Conservation (phyloP, 2,888 invertebrate species). For the Pachliopta kotzebuea region DNA sequence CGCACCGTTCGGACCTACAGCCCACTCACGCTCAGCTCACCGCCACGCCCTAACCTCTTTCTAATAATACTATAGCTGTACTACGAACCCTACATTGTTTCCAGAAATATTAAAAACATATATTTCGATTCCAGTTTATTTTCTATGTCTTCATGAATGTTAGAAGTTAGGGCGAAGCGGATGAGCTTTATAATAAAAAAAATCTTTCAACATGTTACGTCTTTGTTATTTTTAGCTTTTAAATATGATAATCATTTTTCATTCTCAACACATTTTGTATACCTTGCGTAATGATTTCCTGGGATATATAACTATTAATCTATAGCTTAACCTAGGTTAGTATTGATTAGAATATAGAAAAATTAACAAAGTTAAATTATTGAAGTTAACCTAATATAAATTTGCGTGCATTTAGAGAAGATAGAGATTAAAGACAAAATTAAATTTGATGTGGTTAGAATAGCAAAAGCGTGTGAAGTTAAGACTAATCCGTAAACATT, state of each 20-base stretch:
- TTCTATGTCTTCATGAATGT: conserved; percentile 44
- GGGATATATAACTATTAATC: neutral
- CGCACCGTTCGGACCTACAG: conserved; percentile 94
- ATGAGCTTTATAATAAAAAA: conserved; percentile 57
- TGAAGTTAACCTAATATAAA: conserved; percentile 14
- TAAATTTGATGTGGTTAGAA: conserved; percentile 52
- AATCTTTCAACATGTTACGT: conserved; percentile 51
- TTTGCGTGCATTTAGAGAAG: conserved; percentile 21
- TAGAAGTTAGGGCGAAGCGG: conserved; percentile 79
- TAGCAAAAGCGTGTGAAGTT: conserved; percentile 48
- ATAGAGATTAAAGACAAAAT: conserved; percentile 23
- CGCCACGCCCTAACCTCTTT: conserved; percentile 63
- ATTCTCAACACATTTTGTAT: neutral
- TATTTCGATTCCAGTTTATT: neutral
- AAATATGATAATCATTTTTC: conserved; percentile 36
- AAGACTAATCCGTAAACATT: conserved; percentile 19
- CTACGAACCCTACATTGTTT: conserved; percentile 23
- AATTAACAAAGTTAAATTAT: conserved; percentile 17
- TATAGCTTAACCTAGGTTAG: conserved; percentile 32
- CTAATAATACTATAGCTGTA: conserved; percentile 31
- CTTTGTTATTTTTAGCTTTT: conserved; percentile 14
- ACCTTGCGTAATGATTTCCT: neutral
- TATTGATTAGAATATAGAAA: conserved; percentile 25
- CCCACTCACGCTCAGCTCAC: conserved; percentile 61
- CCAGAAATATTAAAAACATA: neutral